Percentiles rank a stretch among this genome's conserved stretches.
Evolutionary conservation across 2,888 invertebrate species (phyloP).

Genomic region (Melanostoma scalare): DNA sequence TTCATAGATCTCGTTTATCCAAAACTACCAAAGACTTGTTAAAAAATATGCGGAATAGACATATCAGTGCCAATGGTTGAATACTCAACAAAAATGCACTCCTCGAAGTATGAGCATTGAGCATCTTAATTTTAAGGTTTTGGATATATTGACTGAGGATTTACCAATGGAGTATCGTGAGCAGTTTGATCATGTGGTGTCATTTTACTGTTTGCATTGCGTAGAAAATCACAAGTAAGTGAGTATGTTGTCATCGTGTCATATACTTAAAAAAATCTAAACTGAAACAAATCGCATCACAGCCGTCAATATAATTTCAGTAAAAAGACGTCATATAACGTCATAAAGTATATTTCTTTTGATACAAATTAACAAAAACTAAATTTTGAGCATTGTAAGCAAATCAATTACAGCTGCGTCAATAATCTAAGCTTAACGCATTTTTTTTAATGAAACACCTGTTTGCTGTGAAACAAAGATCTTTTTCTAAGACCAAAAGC

Average conservation of each 20-base stretch:
- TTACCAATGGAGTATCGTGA: constrained; percentile 83
- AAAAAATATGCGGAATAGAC: constrained; percentile 86
- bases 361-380: no score
- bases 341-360: no score
- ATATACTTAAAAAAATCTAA: no score
- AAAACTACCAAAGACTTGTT: constrained; percentile 84
- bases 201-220: constrained; percentile 92
- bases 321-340: no score
- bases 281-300: no score
- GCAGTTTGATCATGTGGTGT: constrained; percentile 87
- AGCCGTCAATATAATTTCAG: background rate
- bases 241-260: no score
- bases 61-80: constrained; percentile 88
- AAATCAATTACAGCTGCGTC: no score
- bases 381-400: no score
- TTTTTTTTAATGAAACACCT: no score
- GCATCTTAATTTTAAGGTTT: constrained; percentile 80
- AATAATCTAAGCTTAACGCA: no score
- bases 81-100: constrained; percentile 84
- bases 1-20: constrained; percentile 86
- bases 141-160: constrained; percentile 84
- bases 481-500: no score
- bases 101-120: constrained; percentile 75
- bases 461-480: no score
- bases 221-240: constrained; percentile 87